Base-by-base conservation (phyloP, 2,797 vertebrate genomes). In the Rachycentron canadum region DNA sequence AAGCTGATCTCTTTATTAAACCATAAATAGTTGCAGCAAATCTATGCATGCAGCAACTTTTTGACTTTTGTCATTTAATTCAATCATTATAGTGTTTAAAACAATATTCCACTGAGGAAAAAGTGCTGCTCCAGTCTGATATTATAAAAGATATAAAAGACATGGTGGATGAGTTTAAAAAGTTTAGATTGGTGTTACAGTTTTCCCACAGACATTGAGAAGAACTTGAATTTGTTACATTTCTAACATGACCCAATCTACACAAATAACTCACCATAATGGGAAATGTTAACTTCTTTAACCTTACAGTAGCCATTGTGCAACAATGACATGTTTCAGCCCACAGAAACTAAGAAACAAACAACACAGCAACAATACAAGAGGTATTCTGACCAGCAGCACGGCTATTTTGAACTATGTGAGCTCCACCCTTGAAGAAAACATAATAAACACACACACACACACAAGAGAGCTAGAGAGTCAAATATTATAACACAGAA, bases 1-100 rank as follows among this genome's bases (percentile, higher is more conserved):
- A 65, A 56, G 65, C 49, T 47, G 62, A 34, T 30, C 0, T 57
- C 58, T 23, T 72, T 41, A 57, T 53, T 16, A 47, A 45, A 19
- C 3, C 34, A 26, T 17, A 0, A 34, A 38, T 62, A 59, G 26
- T 5, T 59, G 62, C 7, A 40, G 26, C 11, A 80, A 43, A 10
- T 73, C 34, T 23, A 36, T 23, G 23, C 62, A 7, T 43, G 17
- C 7, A 38, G 58, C 32, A 53, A 57, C 25, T 52, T 59, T 73
- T 34, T 50, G 28, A 66, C 13, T n/a, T 49, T 7, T 28, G 7
- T 4, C 3, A 21, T 49, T 47, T 36, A 50, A 14, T 47, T 14
- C 19, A 3, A 53, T 41, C 17, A 25, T 49, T 28, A 26, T 6
- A 19, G 16, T 32, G n/a, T 11, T 61, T 9, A 69, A 65, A 12